Percentiles rank a stretch among this genome's conserved stretches.
Evolutionary conservation across 2,797 vertebrate genomes (phyloP).

Genomic region (Borostomias antarcticus): DNA sequence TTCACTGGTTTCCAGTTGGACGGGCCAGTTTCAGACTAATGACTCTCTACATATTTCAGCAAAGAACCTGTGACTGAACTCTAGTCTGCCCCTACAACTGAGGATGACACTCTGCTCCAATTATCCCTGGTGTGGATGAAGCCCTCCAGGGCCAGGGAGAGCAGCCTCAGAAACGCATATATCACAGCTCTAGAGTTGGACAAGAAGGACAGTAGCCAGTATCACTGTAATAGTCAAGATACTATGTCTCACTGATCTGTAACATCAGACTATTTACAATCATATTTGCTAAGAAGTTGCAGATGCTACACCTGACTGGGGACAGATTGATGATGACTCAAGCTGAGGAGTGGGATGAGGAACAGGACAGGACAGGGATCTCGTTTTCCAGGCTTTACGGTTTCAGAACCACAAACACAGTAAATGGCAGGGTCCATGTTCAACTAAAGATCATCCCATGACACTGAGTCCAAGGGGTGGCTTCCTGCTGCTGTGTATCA

Average conservation of each 20-base stretch:
- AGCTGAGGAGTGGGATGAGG: too few relatives aligned
- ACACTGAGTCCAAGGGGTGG: slow-evolving; percentile 16
- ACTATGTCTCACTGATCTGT: neutral
- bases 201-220: neutral
- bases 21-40: slow-evolving; percentile 70
- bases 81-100: slow-evolving; percentile 34
- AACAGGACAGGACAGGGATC: too few relatives aligned
- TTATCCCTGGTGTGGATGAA: slow-evolving; percentile 60
- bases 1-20: slow-evolving; percentile 78
- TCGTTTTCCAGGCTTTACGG: neutral
- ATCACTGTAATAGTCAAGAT: neutral
- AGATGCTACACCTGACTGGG: too few relatives aligned
- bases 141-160: slow-evolving; percentile 29
- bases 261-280: neutral
- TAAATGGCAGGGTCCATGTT: neutral
- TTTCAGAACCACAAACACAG: slow-evolving; percentile 2
- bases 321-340: too few relatives aligned
- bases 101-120: slow-evolving; percentile 61
- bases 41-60: slow-evolving; percentile 74
- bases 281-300: neutral
- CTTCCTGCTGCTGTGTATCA: slow-evolving; percentile 22
- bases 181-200: neutral
- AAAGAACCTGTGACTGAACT: slow-evolving; percentile 68
- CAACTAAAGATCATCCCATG: slow-evolving; percentile 17
- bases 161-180: neutral